Evolutionary conservation across 2,888 invertebrate species (phyloP).

Genomic region (Osedax fenrisi): DNA sequence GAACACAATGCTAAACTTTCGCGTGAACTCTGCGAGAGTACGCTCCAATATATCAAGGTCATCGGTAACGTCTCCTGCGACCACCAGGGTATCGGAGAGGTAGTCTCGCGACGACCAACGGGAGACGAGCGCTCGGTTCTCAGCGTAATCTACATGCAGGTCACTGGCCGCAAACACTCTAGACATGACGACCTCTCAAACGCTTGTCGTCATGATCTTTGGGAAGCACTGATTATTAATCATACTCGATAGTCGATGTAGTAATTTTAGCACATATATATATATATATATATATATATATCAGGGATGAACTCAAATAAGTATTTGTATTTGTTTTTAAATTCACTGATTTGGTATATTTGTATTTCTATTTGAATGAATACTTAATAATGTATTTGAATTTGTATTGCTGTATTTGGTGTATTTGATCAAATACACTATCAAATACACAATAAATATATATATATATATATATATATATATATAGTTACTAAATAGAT

Average conservation of each 20-base stretch:
- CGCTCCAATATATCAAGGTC: slow-evolving; percentile 32
- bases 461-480: no score
- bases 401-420: no score
- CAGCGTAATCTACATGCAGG: slow-evolving; percentile 37
- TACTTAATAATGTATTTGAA: no score
- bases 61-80: slow-evolving; percentile 38
- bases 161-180: slow-evolving; percentile 33
- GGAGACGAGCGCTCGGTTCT: slow-evolving; percentile 33
- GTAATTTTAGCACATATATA: neutral
- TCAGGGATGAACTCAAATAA: no score
- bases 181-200: neutral
- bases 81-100: slow-evolving; percentile 32
- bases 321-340: neutral
- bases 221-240: neutral
- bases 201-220: no score
- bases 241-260: no score
- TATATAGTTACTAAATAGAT: no score
- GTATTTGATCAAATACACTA: no score
- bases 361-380: neutral
- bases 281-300: no score
- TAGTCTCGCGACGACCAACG: slow-evolving; percentile 33
- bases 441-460: no score
- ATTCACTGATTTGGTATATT: neutral
- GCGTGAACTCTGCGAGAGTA: slow-evolving; percentile 29
- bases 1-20: slow-evolving; percentile 35